These are phyloP conservation scores for Falco novaeseelandiae DNA, from an alignment of 2,797 vertebrate species.

Conservation along the genomic window DNA sequence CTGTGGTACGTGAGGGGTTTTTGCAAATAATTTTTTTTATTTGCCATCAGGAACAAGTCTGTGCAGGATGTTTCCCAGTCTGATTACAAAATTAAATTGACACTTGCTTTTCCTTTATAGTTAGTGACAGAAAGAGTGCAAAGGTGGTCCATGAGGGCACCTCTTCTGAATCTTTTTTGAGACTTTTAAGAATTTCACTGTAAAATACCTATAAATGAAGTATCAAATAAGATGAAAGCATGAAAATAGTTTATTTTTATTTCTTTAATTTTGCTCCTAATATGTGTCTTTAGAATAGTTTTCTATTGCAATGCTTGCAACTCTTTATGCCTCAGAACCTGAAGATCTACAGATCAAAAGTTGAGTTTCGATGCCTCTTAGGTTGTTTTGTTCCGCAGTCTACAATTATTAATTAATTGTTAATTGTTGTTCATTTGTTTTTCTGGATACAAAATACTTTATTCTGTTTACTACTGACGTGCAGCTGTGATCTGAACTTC, in stretches of 20 bases:
- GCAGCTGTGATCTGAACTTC: neutral
- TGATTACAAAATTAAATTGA: slow-evolving; percentile 5
- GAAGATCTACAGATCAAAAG: neutral
- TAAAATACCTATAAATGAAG: neutral
- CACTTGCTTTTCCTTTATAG: neutral
- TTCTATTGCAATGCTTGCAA: neutral
- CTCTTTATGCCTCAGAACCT: neutral
- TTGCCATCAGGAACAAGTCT: neutral
- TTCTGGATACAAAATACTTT: neutral
- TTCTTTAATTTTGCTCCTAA: neutral
- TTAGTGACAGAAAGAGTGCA: neutral
- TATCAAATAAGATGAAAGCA: neutral
- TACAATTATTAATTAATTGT: neutral
- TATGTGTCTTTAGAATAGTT: neutral
- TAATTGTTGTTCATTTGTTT: neutral
- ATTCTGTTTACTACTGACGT: neutral
- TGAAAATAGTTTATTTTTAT: neutral
- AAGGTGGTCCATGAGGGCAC: neutral
- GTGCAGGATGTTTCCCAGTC: neutral
- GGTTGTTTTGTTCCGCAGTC: neutral
- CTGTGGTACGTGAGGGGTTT: neutral
- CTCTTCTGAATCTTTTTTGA: neutral
- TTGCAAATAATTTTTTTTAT: slow-evolving; percentile 18
- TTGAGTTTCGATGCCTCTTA: neutral
- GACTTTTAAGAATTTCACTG: neutral